phyloP scores from a whole-genome alignment of 1,140 invertebrate genomes.

The Dufourea novaeangliae region DNA sequence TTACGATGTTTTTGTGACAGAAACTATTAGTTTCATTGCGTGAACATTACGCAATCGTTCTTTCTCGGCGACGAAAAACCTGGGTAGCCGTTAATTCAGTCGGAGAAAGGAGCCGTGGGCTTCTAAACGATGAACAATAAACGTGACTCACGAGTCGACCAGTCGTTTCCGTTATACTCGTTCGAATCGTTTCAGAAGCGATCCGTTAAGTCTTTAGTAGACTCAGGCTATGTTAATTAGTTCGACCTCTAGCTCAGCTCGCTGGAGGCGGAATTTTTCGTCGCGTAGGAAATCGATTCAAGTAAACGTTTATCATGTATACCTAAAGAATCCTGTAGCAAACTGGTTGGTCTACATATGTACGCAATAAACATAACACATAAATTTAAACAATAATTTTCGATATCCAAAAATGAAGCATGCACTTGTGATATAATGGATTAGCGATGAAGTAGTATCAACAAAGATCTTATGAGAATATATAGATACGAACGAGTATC shows the following conservation, averaged over 20 bases:
- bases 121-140: conserved; percentile 22
- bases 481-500: background rate
- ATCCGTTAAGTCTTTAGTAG: background rate
- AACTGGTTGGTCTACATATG: too few relatives aligned
- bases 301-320: too few relatives aligned
- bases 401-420: too few relatives aligned
- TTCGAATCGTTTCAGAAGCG: conserved; percentile 7
- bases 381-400: too few relatives aligned
- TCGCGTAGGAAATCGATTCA: too few relatives aligned
- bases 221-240: background rate
- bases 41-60: background rate
- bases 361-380: too few relatives aligned
- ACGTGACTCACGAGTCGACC: conserved; percentile 32
- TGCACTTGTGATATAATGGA: too few relatives aligned
- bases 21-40: too few relatives aligned
- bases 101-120: conserved; percentile 31
- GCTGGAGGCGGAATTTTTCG: background rate
- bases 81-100: conserved; percentile 24
- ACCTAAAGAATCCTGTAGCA: too few relatives aligned
- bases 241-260: background rate
- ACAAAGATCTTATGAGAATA: too few relatives aligned
- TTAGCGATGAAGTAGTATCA: too few relatives aligned
- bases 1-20: too few relatives aligned
- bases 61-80: background rate
- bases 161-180: conserved; percentile 21